Evolutionary conservation across 2,888 invertebrate species (phyloP), one percentile per base, ranked within the genome.

Genomic region (Netelia melanura): DNA sequence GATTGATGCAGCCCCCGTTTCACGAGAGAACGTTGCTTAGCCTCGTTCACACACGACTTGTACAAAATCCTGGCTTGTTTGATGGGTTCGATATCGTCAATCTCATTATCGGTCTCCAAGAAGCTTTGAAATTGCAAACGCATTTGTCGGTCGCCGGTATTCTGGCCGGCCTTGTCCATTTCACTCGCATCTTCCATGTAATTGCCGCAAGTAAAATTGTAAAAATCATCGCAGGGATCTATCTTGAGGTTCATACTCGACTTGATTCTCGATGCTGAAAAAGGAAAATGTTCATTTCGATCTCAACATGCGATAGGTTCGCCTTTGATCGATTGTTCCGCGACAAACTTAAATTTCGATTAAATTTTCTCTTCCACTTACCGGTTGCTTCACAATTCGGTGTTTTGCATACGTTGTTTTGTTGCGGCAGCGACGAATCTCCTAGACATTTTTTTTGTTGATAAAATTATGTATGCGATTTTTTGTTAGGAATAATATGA

Each of bases 1-100:
- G 0, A 17, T 17, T 17, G 17, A 0, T 17, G 17, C 17, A 17
- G 17, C 17, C 17, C 17, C 17, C 17, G 17, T 17, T 17, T 17
- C 17, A 17, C 17, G 17, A 17, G 0, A 0, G 17, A 17, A 17
- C 17, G 17, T 30, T 17, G 17, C 17, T 17, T 17, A 17, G 0
- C 17, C 94, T 96, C 96, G 92, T 98, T 98, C 96, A 98, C 97
- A 94, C 98, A 98, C 70, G 98, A 96, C 90, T 96, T 95, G 94
- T 98, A 98, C 84, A 98, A 94, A n/a, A 96, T 96, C 93, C 98
- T 98, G n/a, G 97, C 97, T 82, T 98, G 95, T 76, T 94, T 95
- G 92, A 97, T 97, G 0, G 97, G 96, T 87, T 95, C 95, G 0
- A 96, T 96, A 87, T 97, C 97, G n/a, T 95, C 94, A 0, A 87